Percentiles rank a stretch among this genome's conserved stretches.
These are phyloP conservation scores for Tigriopus japonicus DNA, from an alignment of 1,140 invertebrate species.

Conservation along the genomic window DNA sequence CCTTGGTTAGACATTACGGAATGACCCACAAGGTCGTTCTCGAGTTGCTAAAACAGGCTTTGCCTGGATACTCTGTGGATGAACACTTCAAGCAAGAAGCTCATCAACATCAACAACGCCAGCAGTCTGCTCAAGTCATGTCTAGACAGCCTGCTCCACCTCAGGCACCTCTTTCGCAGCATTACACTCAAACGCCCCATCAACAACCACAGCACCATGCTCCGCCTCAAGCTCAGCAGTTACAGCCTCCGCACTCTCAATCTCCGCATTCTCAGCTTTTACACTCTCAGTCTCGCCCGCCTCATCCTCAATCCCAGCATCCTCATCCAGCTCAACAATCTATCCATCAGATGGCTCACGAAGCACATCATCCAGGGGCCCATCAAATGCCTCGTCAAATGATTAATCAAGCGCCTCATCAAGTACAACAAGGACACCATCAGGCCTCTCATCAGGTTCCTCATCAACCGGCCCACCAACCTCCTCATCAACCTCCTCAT, in stretches of 20 bases:
- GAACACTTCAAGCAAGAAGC: neutral
- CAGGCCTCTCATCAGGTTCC: no score
- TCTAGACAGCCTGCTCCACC: neutral
- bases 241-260: no score
- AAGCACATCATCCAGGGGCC: no score
- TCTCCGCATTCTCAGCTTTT: no score
- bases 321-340: no score
- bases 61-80: neutral
- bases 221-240: no score
- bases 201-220: neutral
- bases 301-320: neutral
- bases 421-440: neutral
- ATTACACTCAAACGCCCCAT: neutral
- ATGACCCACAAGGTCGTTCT: slow-evolving; percentile 10
- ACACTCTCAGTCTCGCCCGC: neutral
- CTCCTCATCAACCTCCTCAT: no score
- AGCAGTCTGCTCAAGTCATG: neutral
- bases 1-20: slow-evolving; percentile 7
- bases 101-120: neutral
- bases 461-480: no score
- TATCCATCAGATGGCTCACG: no score
- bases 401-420: neutral
- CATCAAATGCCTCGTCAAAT: neutral
- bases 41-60: neutral
- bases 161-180: neutral